Conservation (phyloP, 1,140 invertebrate species). For the Aphis craccivora region DNA sequence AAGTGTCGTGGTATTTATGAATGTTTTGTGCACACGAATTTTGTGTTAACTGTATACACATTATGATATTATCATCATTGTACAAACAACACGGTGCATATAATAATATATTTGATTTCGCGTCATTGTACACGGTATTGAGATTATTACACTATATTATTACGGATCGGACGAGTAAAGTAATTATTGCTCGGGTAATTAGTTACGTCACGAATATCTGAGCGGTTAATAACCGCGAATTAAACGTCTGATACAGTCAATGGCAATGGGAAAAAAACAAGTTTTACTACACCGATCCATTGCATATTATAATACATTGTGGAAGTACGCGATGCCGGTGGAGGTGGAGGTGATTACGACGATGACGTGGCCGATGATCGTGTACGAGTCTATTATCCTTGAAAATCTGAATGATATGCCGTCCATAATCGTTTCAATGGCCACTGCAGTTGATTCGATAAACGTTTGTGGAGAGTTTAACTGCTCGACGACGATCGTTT, state of each 20-base stretch:
- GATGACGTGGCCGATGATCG: background rate
- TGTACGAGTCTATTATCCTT: background rate
- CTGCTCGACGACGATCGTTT: background rate
- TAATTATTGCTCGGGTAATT: background rate
- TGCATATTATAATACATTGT: background rate
- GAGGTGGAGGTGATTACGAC: background rate
- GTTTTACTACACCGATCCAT: background rate
- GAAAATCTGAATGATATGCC: background rate
- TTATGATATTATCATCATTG: background rate
- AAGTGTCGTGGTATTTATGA: background rate
- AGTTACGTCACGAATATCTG: conserved; percentile 24
- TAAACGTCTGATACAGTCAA: conserved; percentile 24
- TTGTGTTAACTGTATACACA: background rate
- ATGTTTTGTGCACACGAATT: background rate
- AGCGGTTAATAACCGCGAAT: conserved; percentile 39
- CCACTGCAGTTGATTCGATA: conserved; percentile 4
- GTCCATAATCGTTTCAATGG: conserved; percentile 18
- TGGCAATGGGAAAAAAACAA: background rate
- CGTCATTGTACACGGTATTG: background rate
- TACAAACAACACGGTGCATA: background rate
- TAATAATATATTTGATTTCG: background rate
- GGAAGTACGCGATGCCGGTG: background rate
- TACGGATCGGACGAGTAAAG: background rate
- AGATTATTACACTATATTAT: background rate
- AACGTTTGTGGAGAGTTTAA: conserved; percentile 2